Base-by-base conservation (phyloP, 2,888 invertebrate genomes). In the Nymphalis c-album region DNA sequence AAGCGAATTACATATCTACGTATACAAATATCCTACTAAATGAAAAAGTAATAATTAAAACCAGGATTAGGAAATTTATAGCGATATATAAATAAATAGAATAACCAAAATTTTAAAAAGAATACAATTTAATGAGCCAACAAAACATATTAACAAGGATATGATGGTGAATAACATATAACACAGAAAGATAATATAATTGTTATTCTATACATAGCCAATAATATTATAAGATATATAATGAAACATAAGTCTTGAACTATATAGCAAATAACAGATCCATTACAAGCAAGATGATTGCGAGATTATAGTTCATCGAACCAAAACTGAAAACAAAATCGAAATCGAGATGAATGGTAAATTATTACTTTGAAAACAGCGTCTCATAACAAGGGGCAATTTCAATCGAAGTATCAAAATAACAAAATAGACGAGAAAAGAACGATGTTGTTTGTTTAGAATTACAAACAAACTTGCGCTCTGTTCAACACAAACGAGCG, bases 391-490 rank as follows among this genome's bases (percentile, higher is more conserved):
- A 67, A 71, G 67, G 61, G 69, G 60, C 69, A 67, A 71, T 71
- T 69, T 67, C 74, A 74, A 76, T 76, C 72, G 75, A 70, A 73
- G 71, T 71, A 72, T 74, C 75, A 72, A 74, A 77, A 76, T 75
- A 77, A 78, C 73, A 65, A 72, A 73, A 73, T 69, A 71, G 73
- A 72, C 64, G 71, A 65, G 69, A 64, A 70, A 73, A 73, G 70
- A 74, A 73, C 72, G 72, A 73, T 66, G 72, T 74, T 77, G 73
- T 78, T 77, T 78, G 71, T 74, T 77, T 75, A 78, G 77, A 74
- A 68, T 63, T 60, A 61, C 62, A 73, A 77, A 75, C 70, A 72
- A 68, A 61, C 64, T 70, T 61, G 58, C 46, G 53, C 47, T 47
- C 55, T 60, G 58, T 61, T 35, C 8, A 18, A 46, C 48, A 47